These are phyloP conservation scores for Phenganax subtilis DNA, from an alignment of 92 coral and sea anemone genomes.

Conservation along the genomic window DNA sequence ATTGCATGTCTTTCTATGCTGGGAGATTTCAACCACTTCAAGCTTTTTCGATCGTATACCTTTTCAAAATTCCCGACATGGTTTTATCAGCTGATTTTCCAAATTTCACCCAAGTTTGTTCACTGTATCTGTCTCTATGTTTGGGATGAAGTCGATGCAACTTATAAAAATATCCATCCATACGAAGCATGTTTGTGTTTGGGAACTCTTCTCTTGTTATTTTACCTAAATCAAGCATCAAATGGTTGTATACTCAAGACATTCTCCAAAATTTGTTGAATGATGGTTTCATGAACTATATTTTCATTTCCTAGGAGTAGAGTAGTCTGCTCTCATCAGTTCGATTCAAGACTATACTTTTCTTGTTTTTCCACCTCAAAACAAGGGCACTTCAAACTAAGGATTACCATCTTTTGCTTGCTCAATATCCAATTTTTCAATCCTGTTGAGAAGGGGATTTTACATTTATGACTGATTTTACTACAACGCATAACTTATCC, in stretches of 20 bases:
- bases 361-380: too few relatives aligned
- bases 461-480: neutral
- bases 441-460: conserved; percentile 45
- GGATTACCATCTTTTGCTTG: conserved; percentile 79
- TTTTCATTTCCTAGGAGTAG: too few relatives aligned
- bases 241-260: neutral
- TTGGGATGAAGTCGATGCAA: conserved; percentile 79
- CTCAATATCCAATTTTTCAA: conserved; percentile 52
- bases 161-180: conserved; percentile 85
- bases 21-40: too few relatives aligned
- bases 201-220: conserved; percentile 78
- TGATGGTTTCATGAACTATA: neutral
- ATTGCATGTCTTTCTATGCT: too few relatives aligned
- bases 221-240: conserved; percentile 47
- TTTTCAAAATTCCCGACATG: conserved; percentile 58
- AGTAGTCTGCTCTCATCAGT: too few relatives aligned
- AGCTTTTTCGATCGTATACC: conserved; percentile 44
- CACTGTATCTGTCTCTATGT: conserved; percentile 92
- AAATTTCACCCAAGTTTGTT: conserved; percentile 84
- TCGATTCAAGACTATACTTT: too few relatives aligned
- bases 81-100: conserved; percentile 56
- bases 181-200: conserved; percentile 67
- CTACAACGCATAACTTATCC: too few relatives aligned
- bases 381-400: too few relatives aligned
- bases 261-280: neutral